phyloP scores from a whole-genome alignment of 2,797 vertebrate species.

The Simalia tracyae region DNA sequence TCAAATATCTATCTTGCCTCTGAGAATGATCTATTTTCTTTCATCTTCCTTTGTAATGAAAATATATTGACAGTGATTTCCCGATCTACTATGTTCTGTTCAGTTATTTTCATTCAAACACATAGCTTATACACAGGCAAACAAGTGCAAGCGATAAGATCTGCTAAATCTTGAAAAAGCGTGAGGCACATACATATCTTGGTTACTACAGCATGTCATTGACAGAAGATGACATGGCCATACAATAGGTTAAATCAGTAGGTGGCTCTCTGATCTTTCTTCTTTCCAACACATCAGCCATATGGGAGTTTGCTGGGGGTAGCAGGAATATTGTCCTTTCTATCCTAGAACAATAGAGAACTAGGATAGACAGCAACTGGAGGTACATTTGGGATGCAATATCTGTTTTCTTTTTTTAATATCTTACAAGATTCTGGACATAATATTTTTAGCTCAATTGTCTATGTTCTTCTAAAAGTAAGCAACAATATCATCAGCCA shows the following conservation, averaged over 20 bases:
- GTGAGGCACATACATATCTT: constrained; percentile 75
- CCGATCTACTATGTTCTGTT: constrained; percentile 13
- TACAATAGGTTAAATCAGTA: constrained; percentile 77
- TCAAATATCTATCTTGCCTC: background rate
- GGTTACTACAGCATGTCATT: constrained; percentile 69
- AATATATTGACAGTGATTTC: constrained; percentile 45
- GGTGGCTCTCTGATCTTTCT: constrained; percentile 77
- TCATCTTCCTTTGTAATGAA: constrained; percentile 40
- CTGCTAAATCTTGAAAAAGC: constrained; percentile 71
- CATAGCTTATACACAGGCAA: constrained; percentile 80
- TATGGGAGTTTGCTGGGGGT: constrained; percentile 57
- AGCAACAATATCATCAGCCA: constrained; percentile 18
- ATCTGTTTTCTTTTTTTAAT: constrained; percentile 31
- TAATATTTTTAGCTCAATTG: constrained; percentile 8
- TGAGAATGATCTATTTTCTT: background rate
- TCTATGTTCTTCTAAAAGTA: background rate
- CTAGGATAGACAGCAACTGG: constrained; percentile 15
- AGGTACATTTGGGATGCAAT: background rate
- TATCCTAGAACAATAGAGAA: constrained; percentile 33
- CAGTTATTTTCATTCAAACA: constrained; percentile 70
- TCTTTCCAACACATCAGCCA: constrained; percentile 62
- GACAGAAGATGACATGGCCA: constrained; percentile 74
- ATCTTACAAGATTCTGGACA: constrained; percentile 43
- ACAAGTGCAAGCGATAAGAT: constrained; percentile 73
- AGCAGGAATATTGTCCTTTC: constrained; percentile 38